These are phyloP conservation scores for Microctonus brassicae DNA, from an alignment of 2,888 invertebrate genomes.

Conservation along the genomic window DNA sequence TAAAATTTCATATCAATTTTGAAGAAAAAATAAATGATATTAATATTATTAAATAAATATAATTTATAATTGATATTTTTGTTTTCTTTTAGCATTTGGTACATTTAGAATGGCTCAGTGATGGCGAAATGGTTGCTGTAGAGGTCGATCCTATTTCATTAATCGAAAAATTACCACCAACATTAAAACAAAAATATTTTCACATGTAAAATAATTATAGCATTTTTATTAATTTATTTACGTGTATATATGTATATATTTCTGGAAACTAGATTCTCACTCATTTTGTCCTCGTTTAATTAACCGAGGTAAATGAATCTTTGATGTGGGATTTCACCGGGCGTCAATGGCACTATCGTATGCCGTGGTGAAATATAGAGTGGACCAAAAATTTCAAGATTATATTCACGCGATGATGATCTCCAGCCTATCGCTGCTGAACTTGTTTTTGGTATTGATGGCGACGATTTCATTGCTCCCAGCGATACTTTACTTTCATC, in stretches of 20 bases:
- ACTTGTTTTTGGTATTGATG: constrained; percentile 56
- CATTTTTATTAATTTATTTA: constrained; percentile 32
- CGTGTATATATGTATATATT: too few species aligned
- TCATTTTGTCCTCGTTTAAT: too few species aligned
- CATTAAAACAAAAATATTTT: constrained; percentile 72
- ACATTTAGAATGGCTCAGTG: constrained; percentile 77
- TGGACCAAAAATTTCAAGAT: constrained; percentile 69
- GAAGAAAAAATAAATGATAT: not conserved
- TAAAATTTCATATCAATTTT: constrained; percentile 51
- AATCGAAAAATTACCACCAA: constrained; percentile 79
- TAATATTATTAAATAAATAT: not conserved
- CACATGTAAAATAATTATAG: constrained; percentile 1
- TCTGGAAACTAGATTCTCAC: too few species aligned
- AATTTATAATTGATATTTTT: not conserved
- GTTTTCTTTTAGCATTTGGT: constrained; percentile 78
- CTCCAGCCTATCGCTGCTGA: constrained; percentile 71
- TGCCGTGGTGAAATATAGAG: constrained; percentile 68
- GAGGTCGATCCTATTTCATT: constrained; percentile 82
- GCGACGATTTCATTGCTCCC: constrained; percentile 53
- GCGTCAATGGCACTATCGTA: constrained; percentile 60
- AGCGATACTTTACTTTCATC: constrained; percentile 47
- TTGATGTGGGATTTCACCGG: constrained; percentile 52
- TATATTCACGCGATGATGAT: constrained; percentile 62
- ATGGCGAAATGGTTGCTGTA: constrained; percentile 81
- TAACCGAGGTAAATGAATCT: constrained; percentile 58